Evolutionary conservation across 2,888 invertebrate species (phyloP).

Genomic region (Drosophila incognita): DNA sequence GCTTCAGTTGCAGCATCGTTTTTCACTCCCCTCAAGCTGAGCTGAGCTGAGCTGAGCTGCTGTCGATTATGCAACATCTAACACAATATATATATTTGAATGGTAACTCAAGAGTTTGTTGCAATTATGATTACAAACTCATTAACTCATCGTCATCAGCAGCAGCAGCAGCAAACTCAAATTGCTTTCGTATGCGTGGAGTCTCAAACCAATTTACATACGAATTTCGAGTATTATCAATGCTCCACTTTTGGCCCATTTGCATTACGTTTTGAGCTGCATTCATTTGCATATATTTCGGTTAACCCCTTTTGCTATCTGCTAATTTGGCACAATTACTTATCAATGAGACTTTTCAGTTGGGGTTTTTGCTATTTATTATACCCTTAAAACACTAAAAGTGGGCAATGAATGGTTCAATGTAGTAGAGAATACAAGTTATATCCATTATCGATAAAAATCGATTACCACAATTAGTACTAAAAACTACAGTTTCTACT

Average conservation of each 20-base stretch:
- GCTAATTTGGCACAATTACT: slow-evolving; percentile 61
- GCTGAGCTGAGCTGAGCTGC: background rate
- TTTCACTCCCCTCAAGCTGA: slow-evolving; percentile 4
- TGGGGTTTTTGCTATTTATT: background rate
- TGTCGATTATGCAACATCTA: slow-evolving; percentile 30
- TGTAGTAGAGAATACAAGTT: background rate
- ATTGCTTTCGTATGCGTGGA: slow-evolving; percentile 3
- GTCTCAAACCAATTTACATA: slow-evolving; percentile 12
- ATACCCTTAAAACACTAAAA: background rate
- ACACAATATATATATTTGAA: slow-evolving; percentile 29
- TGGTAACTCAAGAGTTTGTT: slow-evolving; percentile 10
- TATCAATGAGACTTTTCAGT: slow-evolving; percentile 25
- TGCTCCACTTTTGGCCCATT: background rate
- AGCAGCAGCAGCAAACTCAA: slow-evolving; percentile 3
- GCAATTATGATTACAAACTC: slow-evolving; percentile 31
- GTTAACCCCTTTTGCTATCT: slow-evolving; percentile 26
- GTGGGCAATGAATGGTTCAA: background rate
- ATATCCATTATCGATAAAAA: background rate
- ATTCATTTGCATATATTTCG: slow-evolving; percentile 33
- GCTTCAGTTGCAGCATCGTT: slow-evolving; percentile 9
- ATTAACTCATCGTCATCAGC: background rate
- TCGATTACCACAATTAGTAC: background rate
- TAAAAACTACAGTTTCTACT: background rate
- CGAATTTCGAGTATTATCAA: slow-evolving; percentile 19
- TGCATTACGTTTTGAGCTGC: background rate